These are phyloP conservation scores for Anser cygnoides DNA, from an alignment of 2,113 vertebrate species.

Conservation along the genomic window DNA sequence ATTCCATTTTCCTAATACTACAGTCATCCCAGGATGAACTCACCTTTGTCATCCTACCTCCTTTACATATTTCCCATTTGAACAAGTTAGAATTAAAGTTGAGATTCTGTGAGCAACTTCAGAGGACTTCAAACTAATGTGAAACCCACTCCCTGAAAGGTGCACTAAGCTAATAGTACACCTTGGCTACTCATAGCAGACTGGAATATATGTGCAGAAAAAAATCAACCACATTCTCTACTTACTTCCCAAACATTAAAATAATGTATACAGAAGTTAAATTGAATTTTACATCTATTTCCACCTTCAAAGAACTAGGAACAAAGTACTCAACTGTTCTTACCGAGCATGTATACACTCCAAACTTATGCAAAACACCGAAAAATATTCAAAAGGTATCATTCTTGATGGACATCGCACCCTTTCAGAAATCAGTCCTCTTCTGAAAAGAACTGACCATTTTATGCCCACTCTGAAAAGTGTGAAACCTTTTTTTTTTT, in stretches of 20 bases:
- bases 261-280: background rate
- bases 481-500: conserved; percentile 43
- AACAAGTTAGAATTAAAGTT: background rate
- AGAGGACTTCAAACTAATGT: background rate
- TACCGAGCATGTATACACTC: background rate
- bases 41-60: background rate
- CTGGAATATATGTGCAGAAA: background rate
- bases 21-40: background rate
- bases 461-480: background rate
- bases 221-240: background rate
- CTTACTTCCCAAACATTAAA: background rate
- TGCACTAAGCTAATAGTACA: background rate
- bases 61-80: background rate
- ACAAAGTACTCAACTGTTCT: background rate
- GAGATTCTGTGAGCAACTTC: background rate
- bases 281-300: background rate
- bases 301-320: background rate
- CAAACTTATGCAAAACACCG: background rate
- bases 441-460: background rate
- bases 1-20: background rate
- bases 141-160: background rate
- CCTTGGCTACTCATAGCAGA: background rate
- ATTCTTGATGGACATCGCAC: background rate
- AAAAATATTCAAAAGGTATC: background rate
- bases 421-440: background rate